Conservation (phyloP, 2,113 vertebrate genomes). For the Macroglossus sobrinus region DNA sequence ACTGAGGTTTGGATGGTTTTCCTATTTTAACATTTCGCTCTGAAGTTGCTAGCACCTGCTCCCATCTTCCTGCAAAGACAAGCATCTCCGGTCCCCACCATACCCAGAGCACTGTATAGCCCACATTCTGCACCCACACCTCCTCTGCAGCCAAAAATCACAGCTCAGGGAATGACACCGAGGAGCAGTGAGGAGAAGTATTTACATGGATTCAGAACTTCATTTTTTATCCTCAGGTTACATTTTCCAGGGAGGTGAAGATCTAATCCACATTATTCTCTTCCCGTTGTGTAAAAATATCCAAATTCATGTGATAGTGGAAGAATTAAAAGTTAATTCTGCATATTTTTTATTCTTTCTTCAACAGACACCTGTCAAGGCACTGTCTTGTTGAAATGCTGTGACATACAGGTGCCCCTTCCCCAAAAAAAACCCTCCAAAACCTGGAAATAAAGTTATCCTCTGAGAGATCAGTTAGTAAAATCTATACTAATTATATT, state of each 20-base stretch:
- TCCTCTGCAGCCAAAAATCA: neutral
- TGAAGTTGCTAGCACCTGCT: neutral
- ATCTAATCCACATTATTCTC: too few relatives aligned
- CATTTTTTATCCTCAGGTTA: neutral
- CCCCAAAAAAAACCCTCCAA: neutral
- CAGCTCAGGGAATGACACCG: accelerated
- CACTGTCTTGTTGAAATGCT: neutral
- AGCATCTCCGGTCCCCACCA: neutral
- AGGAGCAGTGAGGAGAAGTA: neutral
- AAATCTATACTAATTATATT: neutral
- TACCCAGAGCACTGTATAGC: neutral
- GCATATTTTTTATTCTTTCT: neutral
- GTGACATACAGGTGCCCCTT: neutral
- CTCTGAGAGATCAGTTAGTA: neutral
- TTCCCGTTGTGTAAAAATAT: neutral
- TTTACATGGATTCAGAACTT: neutral
- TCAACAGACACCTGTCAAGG: neutral
- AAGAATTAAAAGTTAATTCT: neutral
- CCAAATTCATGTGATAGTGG: neutral
- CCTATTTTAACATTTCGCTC: neutral
- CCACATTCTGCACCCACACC: neutral
- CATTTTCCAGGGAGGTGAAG: neutral
- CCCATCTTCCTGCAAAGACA: neutral
- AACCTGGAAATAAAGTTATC: neutral
- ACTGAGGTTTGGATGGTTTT: neutral